Evolutionary conservation across 2,113 vertebrate genomes (phyloP), one percentile per base, ranked within the genome.

Genomic region (Saguinus imperator): DNA sequence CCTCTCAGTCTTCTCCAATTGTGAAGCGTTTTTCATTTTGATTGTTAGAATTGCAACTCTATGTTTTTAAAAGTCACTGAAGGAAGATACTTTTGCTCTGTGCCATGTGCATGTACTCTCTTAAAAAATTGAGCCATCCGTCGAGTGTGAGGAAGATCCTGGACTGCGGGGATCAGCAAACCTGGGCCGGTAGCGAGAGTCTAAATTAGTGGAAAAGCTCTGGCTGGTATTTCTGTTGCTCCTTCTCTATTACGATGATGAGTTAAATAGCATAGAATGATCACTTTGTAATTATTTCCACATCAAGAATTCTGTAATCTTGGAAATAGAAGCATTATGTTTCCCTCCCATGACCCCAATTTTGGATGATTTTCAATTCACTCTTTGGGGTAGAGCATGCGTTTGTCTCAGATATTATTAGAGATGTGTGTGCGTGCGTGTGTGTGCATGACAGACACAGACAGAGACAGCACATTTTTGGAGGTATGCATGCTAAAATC

Each of bases 121-220:
- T 27, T 27, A 66, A 66, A 66, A 32, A 72, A 11, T 40, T 40
- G n/a, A 12, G n/a, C 20, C 23, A 13, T 75, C 16, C 72, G 3
- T 75, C 12, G 23, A 11, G 40, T 12, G 23, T 27, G 23, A 37
- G 35, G 23, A 75, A 43, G 32, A 80, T 35, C 11, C 2, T 14
- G 35, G 20, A 9, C 20, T 6, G 8, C 8, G 55, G 14, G 23
- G 7, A 10, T 32, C 76, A 50, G 17, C 17, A 50, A 20, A 48
- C 7, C 43, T 45, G 27, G 1, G 21, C 50, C 4, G 23, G 35
- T 8, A 25, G 21, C 1, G 23, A 40, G 12, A 3, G 7, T 16
- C 35, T 58, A 18, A 57, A 16, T 58, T 40, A 58, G 25, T 12
- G n/a, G n/a, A 40, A 40, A 29, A 17, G 57, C 23, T 13, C 72